Evolutionary conservation across 2,797 vertebrate species (phyloP), one percentile per base, ranked within the genome.

Genomic region (Spea hammondii): DNA sequence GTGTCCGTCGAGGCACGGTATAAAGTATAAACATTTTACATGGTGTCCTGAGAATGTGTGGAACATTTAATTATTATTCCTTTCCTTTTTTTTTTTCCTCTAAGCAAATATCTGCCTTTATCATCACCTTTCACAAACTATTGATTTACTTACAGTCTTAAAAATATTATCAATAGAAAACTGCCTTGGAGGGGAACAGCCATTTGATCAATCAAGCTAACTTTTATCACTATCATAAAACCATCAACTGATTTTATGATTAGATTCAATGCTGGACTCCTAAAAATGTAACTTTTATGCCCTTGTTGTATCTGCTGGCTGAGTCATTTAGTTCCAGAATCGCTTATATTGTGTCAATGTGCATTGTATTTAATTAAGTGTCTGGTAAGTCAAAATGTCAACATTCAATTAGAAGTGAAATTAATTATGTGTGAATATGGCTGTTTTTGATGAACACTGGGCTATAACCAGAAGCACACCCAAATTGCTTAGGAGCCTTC

Each of bases 221-320:
- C 70, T 79, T 79, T 79, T 72, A 78, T 64, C 70, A 67, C 77
- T 14, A 72, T 79, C 77, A 55, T 79, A 79, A 79, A 79, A 53
- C 70, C 71, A 67, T 79, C 64, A 70, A 72, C 77, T 54, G 32
- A 62, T 79, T 79, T 79, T 79, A 72, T 50, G 64, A 73, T 79
- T 47, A 53, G 12, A 66, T 14, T 1, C 32, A 32, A 32, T 32
- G 32, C 12, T 17, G 76, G 68, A 78, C 76, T 71, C 44, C n/a
- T 45, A 32, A 53, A 50, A 59, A 60, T 48, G 65, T 8, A 32
- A 65, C 59, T 44, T 53, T 67, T 10, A 65, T 67, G 62, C 70
- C 77, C 70, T 79, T 72, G 64, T 32, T 32, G 32, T 32, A 32
- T 32, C 32, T 32, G 32, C 32, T 32, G 32, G 32, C 32, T 1